phyloP scores from a whole-genome alignment of 2,113 vertebrate species.

The Neomonachus schauinslandi region DNA sequence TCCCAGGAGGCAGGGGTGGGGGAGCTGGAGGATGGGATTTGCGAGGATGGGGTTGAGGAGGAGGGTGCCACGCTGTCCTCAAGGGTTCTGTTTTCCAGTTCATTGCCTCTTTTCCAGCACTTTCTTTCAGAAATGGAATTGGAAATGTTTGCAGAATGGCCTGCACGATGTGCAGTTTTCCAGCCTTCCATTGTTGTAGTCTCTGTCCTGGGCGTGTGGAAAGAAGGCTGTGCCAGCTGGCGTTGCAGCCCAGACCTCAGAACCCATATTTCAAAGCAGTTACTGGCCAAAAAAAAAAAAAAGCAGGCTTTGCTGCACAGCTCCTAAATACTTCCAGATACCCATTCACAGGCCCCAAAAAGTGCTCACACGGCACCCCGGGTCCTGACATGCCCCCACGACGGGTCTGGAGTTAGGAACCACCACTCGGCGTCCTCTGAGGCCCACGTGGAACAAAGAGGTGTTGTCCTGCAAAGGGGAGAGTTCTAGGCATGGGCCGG shows the following conservation, averaged over 20 bases:
- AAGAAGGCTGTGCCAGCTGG: neutral
- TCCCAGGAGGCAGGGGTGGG: rapidly evolving
- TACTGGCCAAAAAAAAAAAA: slow-evolving; percentile 10
- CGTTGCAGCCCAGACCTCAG: neutral
- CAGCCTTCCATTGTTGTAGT: neutral
- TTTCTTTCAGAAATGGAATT: neutral
- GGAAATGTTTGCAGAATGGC: neutral
- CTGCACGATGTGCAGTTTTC: slow-evolving; percentile 26
- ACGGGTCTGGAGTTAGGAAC: neutral
- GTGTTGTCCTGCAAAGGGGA: rapidly evolving
- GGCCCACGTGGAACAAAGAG: neutral
- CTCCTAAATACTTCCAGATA: slow-evolving; percentile 56
- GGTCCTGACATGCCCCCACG: neutral
- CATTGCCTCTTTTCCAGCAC: neutral
- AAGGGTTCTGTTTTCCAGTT: neutral
- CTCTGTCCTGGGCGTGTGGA: slow-evolving; percentile 47
- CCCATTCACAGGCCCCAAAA: neutral
- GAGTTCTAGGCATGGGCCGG: neutral
- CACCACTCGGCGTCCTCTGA: neutral
- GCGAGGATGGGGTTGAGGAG: too few relatives aligned
- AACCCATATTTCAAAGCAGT: slow-evolving; percentile 47
- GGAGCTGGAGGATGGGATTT: neutral
- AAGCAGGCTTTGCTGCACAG: neutral
- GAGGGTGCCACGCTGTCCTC: neutral
- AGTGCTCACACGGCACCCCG: neutral